phyloP scores from a whole-genome alignment of 35 echinoderm and acorn worm species.

The Ptychodera flava region DNA sequence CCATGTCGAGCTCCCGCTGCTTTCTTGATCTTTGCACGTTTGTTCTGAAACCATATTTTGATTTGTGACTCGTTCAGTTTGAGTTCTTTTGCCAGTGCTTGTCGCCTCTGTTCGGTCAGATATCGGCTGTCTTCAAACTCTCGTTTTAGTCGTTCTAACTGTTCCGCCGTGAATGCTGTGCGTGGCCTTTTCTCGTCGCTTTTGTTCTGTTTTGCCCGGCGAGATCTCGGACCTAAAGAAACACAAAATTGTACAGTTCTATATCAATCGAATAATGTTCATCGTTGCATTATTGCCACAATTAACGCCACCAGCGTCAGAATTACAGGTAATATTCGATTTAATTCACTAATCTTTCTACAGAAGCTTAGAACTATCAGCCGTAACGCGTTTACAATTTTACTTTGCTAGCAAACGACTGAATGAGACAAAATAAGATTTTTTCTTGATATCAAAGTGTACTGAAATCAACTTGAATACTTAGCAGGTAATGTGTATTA shows the following conservation, averaged over 20 bases:
- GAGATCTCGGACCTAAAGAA: constrained; percentile 10
- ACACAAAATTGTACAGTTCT: background rate
- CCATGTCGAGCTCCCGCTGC: constrained; percentile 67
- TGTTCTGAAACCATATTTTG: constrained; percentile 99
- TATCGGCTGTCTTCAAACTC: constrained; percentile 9
- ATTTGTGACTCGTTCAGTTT: constrained; percentile 75
- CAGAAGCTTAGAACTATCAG: too few relatives aligned
- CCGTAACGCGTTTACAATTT: too few relatives aligned
- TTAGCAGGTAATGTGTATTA: too few relatives aligned
- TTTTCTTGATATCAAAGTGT: too few relatives aligned
- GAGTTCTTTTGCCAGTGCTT: constrained; percentile 3
- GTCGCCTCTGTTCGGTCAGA: constrained; percentile 14
- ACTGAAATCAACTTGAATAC: too few relatives aligned
- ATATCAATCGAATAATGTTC: too few relatives aligned
- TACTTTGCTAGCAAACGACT: too few relatives aligned
- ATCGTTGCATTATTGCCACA: too few relatives aligned
- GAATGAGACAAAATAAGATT: too few relatives aligned
- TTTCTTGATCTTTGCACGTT: constrained; percentile 98
- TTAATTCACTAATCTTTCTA: too few relatives aligned
- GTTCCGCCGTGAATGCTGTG: constrained; percentile 16
- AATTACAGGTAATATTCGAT: too few relatives aligned
- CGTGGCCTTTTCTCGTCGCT: constrained; percentile 12
- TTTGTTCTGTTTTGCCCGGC: background rate
- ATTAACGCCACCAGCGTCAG: too few relatives aligned
- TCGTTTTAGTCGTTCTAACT: constrained; percentile 14